Evolutionary conservation across 2,113 vertebrate genomes (phyloP).

Genomic region (Madoqua kirkii): DNA sequence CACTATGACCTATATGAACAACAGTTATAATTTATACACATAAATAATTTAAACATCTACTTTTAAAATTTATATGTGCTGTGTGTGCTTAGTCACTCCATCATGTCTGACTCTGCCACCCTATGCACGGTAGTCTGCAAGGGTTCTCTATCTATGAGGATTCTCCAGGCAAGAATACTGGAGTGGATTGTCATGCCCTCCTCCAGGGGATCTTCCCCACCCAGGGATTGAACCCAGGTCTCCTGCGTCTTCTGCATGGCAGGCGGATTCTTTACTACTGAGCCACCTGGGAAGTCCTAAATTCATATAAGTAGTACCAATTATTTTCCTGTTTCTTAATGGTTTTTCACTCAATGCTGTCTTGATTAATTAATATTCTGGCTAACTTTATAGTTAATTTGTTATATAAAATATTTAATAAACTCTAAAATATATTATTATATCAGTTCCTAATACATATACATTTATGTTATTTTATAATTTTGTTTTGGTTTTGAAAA

Average conservation of each 20-base stretch:
- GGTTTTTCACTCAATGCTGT: not conserved
- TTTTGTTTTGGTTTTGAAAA: not conserved
- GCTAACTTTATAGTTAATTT: not conserved
- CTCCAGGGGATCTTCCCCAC: not conserved
- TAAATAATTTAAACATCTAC: not conserved
- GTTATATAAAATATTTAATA: not conserved
- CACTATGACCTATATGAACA: not conserved
- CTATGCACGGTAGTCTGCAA: accelerated
- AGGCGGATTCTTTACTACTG: not conserved
- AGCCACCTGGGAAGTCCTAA: not conserved
- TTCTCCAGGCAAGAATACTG: not conserved
- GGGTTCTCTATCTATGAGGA: not conserved
- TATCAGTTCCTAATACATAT: not conserved
- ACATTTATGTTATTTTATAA: not conserved
- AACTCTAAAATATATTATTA: not conserved
- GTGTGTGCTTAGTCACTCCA: not conserved
- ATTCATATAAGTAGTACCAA: not conserved
- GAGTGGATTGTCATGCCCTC: not conserved
- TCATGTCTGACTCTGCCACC: not conserved
- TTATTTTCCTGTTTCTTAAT: not conserved
- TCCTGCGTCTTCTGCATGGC: accelerated
- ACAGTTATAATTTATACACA: not conserved
- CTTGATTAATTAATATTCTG: not conserved
- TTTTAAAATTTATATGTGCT: not conserved
- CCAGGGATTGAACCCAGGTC: not conserved